phyloP scores from a whole-genome alignment of 2,113 vertebrate genomes.

The Motacilla alba region DNA sequence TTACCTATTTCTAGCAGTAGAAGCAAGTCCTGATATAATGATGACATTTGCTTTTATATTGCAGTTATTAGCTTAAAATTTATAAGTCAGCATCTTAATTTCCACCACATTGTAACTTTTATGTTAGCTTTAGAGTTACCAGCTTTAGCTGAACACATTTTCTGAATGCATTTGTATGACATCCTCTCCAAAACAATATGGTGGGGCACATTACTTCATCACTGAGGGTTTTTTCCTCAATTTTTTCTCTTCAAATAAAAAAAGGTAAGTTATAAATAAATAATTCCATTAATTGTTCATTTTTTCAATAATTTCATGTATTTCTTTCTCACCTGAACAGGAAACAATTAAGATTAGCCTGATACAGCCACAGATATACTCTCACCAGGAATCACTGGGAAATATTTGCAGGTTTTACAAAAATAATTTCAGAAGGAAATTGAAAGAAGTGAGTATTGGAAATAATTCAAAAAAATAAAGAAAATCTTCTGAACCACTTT shows the following conservation, averaged over 20 bases:
- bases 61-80: background rate
- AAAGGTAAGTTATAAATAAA: background rate
- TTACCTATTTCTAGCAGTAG: background rate
- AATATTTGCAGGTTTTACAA: background rate
- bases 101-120: background rate
- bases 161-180: background rate
- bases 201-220: background rate
- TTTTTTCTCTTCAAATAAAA: background rate
- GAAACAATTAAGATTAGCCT: background rate
- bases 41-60: background rate
- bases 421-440: background rate
- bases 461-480: background rate
- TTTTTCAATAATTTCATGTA: background rate
- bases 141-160: background rate
- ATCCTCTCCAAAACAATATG: background rate
- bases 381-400: background rate
- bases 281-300: background rate
- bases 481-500: background rate
- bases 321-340: background rate
- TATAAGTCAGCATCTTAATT: background rate
- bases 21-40: background rate
- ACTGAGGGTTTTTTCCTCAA: rapidly evolving
- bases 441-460: background rate
- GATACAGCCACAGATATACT: background rate
- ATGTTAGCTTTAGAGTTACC: background rate